Evolutionary conservation across 2,888 invertebrate species (phyloP).

Genomic region (Doris montereyensis): DNA sequence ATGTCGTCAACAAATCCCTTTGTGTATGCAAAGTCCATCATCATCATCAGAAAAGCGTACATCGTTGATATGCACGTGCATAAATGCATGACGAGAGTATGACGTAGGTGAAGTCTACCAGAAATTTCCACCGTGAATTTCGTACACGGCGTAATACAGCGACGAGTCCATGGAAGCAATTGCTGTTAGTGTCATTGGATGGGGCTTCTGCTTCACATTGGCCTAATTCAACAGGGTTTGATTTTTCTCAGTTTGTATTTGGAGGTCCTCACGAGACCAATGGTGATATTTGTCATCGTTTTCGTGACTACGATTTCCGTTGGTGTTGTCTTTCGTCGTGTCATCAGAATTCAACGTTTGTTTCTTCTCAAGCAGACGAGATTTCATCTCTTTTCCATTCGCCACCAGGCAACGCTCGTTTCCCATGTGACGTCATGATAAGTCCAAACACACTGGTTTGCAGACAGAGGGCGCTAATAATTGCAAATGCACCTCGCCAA

Average conservation of each 20-base stretch:
- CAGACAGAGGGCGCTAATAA: conserved; percentile 9
- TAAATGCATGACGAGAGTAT: background rate
- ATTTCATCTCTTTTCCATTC: no score
- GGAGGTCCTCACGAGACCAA: background rate
- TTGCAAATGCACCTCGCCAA: conserved; percentile 23
- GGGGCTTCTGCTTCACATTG: no score
- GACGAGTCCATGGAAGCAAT: no score
- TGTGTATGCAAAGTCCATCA: conserved; percentile 8
- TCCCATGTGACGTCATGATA: conserved; percentile 13
- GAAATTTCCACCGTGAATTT: conserved; percentile 1
- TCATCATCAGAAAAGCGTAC: background rate
- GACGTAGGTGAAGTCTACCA: background rate
- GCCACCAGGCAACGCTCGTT: background rate
- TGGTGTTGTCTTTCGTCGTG: no score
- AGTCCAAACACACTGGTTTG: background rate
- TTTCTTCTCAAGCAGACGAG: no score
- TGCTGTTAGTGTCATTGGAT: no score
- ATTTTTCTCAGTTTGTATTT: background rate
- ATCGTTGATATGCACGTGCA: background rate
- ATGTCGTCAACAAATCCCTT: background rate
- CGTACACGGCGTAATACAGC: background rate
- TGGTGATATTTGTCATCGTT: no score
- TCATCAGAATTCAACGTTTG: no score
- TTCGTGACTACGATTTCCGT: no score
- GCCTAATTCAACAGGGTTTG: no score